phyloP scores from a whole-genome alignment of 2,888 invertebrate genomes.

The Ernsta delagoae region DNA sequence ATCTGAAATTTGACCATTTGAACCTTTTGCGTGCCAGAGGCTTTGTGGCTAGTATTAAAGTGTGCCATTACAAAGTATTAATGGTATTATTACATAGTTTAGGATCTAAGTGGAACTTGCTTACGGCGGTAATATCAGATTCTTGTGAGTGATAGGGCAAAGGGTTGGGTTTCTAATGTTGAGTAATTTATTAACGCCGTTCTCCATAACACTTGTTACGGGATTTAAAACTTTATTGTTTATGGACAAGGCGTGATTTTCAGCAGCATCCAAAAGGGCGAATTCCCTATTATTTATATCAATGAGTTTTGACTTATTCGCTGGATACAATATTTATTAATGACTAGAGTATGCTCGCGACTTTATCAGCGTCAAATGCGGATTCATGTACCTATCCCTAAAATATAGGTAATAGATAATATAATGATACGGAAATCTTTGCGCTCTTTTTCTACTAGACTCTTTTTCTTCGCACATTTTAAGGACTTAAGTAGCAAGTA shows the following conservation, averaged over 20 bases:
- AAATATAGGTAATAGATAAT: no score
- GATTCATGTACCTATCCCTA: no score
- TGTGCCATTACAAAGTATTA: slow-evolving; percentile 35
- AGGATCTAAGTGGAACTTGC: slow-evolving; percentile 33
- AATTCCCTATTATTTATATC: slow-evolving; percentile 6
- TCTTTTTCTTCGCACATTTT: no score
- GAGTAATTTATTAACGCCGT: slow-evolving; percentile 29
- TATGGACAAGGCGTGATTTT: slow-evolving; percentile 6
- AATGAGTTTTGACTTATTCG: background rate
- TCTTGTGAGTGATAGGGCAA: slow-evolving; percentile 34
- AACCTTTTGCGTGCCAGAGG: slow-evolving; percentile 33
- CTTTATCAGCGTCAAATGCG: no score
- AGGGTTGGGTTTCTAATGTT: slow-evolving; percentile 22
- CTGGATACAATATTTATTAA: slow-evolving; percentile 39
- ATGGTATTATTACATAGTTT: slow-evolving; percentile 36
- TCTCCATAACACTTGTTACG: background rate
- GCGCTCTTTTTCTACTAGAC: no score
- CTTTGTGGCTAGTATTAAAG: slow-evolving; percentile 24
- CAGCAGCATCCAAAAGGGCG: background rate
- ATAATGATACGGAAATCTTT: no score
- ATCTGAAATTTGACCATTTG: slow-evolving; percentile 30
- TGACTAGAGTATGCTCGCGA: no score
- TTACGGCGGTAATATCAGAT: slow-evolving; percentile 33
- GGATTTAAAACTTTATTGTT: background rate
- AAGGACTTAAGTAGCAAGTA: no score